Conservation (phyloP, 1,140 invertebrate species). For the Caenorhabditis inopinata region DNA sequence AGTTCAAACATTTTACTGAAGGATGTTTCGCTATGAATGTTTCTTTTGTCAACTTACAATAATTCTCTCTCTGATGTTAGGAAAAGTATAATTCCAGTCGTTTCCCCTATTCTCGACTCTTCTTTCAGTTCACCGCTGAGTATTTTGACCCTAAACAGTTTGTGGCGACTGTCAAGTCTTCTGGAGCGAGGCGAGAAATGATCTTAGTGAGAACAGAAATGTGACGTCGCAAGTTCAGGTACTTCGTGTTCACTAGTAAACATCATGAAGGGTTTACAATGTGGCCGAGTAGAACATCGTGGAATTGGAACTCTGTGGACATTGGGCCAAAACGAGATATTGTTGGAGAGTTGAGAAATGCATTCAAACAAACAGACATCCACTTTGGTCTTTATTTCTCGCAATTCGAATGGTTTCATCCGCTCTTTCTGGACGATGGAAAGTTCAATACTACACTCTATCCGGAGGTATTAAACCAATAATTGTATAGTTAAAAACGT, state of each 20-base stretch:
- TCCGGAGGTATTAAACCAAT: neutral
- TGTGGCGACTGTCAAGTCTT: constrained; percentile 53
- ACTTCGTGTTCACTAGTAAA: constrained; percentile 86
- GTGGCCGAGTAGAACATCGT: constrained; percentile 82
- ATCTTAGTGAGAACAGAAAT: too few relatives aligned
- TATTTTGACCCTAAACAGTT: constrained; percentile 58
- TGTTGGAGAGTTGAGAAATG: constrained; percentile 70
- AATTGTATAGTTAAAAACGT: constrained; percentile 17
- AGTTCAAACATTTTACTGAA: too few relatives aligned
- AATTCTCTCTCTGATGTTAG: too few relatives aligned
- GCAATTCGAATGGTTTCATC: constrained; percentile 68
- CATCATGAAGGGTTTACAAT: constrained; percentile 89
- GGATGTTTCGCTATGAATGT: too few relatives aligned
- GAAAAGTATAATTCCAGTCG: too few relatives aligned
- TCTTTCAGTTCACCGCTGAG: constrained; percentile 56
- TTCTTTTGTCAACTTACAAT: too few relatives aligned
- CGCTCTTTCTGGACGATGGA: constrained; percentile 25
- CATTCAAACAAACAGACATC: constrained; percentile 65
- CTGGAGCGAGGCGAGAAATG: constrained; percentile 56
- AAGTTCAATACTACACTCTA: constrained; percentile 27
- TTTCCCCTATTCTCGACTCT: too few relatives aligned
- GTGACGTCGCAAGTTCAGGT: constrained; percentile 70
- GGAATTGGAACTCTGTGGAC: constrained; percentile 85
- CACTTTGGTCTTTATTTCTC: constrained; percentile 69
- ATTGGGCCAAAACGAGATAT: constrained; percentile 81